Evolutionary conservation across 2,797 vertebrate species (phyloP).

Genomic region (Corythornis leucogaster): DNA sequence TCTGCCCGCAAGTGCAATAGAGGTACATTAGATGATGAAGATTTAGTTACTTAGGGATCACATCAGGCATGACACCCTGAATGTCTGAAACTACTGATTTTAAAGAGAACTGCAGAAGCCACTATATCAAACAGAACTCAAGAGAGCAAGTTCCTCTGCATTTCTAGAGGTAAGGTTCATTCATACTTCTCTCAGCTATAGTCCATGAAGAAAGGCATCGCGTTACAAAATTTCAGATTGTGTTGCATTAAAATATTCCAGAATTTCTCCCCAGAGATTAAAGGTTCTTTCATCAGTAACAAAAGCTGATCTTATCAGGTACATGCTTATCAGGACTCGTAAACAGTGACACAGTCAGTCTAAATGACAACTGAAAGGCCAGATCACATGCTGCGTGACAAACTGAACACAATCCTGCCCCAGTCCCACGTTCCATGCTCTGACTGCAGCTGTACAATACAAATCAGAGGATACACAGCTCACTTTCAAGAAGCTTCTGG

Average conservation of each 20-base stretch:
- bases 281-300: not conserved
- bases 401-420: not conserved
- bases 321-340: not conserved
- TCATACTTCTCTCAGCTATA: not conserved
- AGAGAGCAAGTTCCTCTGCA: not conserved
- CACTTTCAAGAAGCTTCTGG: not conserved
- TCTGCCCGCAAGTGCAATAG: not conserved
- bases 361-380: not conserved
- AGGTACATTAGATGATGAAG: accelerated
- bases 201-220: not conserved
- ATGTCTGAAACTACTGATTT: not conserved
- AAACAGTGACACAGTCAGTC: not conserved
- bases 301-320: not conserved
- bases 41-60: not conserved
- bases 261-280: not conserved
- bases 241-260: not conserved
- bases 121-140: not conserved
- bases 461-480: not conserved
- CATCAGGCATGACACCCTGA: not conserved
- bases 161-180: not conserved
- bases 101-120: not conserved
- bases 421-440: not conserved
- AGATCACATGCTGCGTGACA: not conserved
- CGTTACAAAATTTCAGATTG: accelerated
- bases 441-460: not conserved